These are phyloP conservation scores for Macrosteles quadrilineatus DNA, from an alignment of 1,140 invertebrate genomes.

Conservation along the genomic window DNA sequence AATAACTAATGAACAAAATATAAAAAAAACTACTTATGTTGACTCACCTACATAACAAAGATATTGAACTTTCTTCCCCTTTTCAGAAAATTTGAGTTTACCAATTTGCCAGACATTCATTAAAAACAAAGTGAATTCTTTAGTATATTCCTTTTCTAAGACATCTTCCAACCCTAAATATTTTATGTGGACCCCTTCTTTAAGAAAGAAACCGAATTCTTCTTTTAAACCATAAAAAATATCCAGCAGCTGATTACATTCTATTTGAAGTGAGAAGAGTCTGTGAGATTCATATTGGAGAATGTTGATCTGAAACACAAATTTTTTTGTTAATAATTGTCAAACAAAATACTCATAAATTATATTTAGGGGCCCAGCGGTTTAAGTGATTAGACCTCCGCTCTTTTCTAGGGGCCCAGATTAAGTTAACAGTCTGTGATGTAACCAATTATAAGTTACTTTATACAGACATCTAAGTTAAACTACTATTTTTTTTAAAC, in stretches of 20 bases:
- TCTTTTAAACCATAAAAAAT: background rate
- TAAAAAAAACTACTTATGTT: too few species aligned
- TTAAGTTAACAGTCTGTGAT: background rate
- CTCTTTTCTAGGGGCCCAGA: background rate
- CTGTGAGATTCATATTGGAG: background rate
- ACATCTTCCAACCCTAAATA: background rate
- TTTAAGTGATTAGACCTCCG: background rate
- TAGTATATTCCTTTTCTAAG: background rate
- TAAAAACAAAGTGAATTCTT: background rate
- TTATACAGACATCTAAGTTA: background rate
- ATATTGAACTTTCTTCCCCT: background rate
- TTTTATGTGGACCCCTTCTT: background rate
- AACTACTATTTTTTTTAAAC: background rate
- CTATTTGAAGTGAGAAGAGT: background rate
- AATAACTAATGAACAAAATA: too few species aligned
- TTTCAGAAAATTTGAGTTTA: background rate
- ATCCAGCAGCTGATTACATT: slow-evolving; percentile 2
- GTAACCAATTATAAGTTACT: background rate
- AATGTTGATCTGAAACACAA: background rate
- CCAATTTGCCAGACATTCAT: background rate
- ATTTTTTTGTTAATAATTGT: background rate
- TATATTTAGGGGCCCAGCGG: background rate
- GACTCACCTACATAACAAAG: background rate
- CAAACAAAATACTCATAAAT: background rate
- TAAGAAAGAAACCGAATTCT: background rate